Base-by-base conservation (phyloP, 2,113 vertebrate genomes). In the Tylochromis polylepis region DNA sequence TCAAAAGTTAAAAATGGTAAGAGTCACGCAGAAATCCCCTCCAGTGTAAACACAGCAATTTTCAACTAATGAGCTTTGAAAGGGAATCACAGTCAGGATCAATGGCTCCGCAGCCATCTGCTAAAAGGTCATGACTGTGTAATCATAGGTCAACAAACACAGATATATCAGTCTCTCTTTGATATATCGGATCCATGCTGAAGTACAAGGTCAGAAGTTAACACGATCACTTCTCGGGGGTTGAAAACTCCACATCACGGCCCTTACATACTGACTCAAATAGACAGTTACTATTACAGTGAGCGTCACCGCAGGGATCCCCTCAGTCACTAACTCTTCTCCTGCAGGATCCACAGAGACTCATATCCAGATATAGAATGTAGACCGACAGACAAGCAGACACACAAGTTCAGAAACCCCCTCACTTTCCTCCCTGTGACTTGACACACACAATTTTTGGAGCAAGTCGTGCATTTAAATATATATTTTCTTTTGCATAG, bases 191-290 rank as follows among this genome's bases (percentile, higher is more conserved):
- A 49, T 84, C n/a, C 51, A 31, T 46, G 55, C 29, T 43, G 70
- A 51, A 87, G 72, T 14, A 20, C 80, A 88, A 89, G 91, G 86
- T 92, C 79, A 92, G 87, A 85, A 80, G 86, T 85, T 84, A 86
- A 75, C 31, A 36, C 27, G 12, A 70, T 43, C 9, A 36, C 20
- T 14, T 87, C 72, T 82, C 46, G 2, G 59, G 70, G 83, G 62
- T 24, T 65, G 43, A 85, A 59, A 57, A 67, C 55, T 84, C 46
- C 77, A 70, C 82, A 67, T 88, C 81, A 83, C 12, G 1, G 82
- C n/a, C 18, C 16, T 81, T 15, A 27, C 24, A 12, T 6, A 11
- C 43, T 11, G 60, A 87, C 83, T 87, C 79, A 88, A 85, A 67
- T 24, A 22, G 90, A 89, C 88, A 79, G 55, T 82, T 84, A 24